Evolutionary conservation across 1,140 invertebrate genomes (phyloP).

Genomic region (Anthonomus grandis): DNA sequence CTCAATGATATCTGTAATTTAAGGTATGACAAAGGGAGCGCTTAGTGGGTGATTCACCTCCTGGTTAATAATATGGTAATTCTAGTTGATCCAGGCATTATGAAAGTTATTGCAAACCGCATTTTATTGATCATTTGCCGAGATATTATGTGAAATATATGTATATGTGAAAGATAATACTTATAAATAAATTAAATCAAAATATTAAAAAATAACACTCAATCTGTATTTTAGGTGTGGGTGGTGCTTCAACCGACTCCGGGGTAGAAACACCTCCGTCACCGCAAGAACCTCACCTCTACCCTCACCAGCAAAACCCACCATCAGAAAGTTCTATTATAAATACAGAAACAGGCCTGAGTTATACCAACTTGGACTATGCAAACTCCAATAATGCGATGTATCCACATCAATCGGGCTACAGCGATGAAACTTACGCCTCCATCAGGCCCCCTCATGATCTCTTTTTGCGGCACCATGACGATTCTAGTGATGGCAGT

Average conservation of each 20-base stretch:
- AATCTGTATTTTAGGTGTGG: conserved; percentile 15
- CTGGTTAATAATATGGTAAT: too few relatives aligned
- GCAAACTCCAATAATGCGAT: conserved; percentile 35
- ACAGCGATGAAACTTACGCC: conserved; percentile 24
- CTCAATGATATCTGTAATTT: too few relatives aligned
- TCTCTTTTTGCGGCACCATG: conserved; percentile 41
- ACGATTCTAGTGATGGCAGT: conserved; percentile 36
- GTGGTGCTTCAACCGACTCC: conserved; percentile 26
- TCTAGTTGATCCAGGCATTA: too few relatives aligned
- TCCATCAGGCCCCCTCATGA: conserved; percentile 31
- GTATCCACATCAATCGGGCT: conserved; percentile 37
- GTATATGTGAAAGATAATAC: too few relatives aligned
- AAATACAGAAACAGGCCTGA: conserved; percentile 78
- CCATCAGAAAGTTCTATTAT: conserved; percentile 62
- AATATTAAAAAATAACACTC: background rate
- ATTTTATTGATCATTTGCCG: too few relatives aligned
- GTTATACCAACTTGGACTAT: conserved; percentile 88
- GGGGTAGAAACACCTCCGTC: conserved; percentile 41
- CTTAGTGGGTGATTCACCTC: too few relatives aligned
- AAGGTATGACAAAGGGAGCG: too few relatives aligned
- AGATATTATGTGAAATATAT: too few relatives aligned
- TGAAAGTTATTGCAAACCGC: too few relatives aligned
- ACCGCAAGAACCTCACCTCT: conserved; percentile 41
- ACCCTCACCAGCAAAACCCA: conserved; percentile 46
- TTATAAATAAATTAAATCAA: too few relatives aligned